Evolutionary conservation across 2,797 vertebrate genomes (phyloP).

Genomic region (Megalops cyprinoides): DNA sequence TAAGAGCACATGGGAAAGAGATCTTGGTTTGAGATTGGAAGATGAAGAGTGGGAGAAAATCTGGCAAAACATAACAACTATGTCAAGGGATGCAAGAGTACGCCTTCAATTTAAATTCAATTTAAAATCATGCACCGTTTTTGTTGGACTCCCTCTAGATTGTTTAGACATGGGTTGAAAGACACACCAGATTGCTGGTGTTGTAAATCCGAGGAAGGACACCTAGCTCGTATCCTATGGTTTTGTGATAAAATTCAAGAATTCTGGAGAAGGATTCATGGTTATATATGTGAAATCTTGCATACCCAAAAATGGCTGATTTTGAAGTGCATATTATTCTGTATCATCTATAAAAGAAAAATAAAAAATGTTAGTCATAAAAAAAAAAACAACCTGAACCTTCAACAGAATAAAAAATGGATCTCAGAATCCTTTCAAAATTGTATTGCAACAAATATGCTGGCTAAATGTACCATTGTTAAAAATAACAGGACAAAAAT

Average conservation of each 20-base stretch:
- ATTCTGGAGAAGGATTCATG: neutral
- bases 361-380: no score
- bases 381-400: no score
- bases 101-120: constrained; percentile 24
- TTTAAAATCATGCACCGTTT: constrained; percentile 34
- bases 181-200: neutral
- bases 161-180: constrained; percentile 27
- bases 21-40: constrained; percentile 10
- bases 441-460: no score
- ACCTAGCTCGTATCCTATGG: constrained; percentile 5
- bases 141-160: no score
- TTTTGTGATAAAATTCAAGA: constrained; percentile 9
- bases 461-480: no score
- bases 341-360: no score
- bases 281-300: neutral
- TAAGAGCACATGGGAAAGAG: constrained; percentile 28
- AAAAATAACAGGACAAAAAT: no score
- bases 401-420: no score
- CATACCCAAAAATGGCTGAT: neutral
- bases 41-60: constrained; percentile 23
- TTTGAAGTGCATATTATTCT: no score
- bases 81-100: constrained; percentile 12
- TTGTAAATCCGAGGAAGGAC: constrained; percentile 1
- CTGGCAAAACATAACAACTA: constrained; percentile 19
- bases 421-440: no score